Percentiles rank a stretch among this genome's conserved stretches.
phyloP scores from a whole-genome alignment of 2,888 invertebrate genomes.

The Volucella bombylans region DNA sequence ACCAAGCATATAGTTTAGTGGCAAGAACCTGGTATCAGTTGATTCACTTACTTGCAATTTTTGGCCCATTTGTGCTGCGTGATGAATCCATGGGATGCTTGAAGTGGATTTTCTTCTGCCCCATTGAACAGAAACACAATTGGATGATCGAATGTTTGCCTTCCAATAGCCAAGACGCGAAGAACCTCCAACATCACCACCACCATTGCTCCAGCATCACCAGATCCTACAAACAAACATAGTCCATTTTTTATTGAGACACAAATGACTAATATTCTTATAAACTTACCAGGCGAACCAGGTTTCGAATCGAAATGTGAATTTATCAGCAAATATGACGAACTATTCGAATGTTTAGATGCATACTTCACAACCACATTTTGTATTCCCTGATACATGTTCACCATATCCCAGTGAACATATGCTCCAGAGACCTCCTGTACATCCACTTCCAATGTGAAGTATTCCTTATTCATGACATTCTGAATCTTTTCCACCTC shows the following conservation, averaged over 20 bases:
- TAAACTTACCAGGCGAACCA: slow-evolving; percentile 87
- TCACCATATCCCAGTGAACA: slow-evolving; percentile 77
- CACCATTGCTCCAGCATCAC: slow-evolving; percentile 86
- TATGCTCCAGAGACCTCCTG: slow-evolving; percentile 79
- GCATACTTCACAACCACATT: slow-evolving; percentile 80
- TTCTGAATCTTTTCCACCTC: slow-evolving; percentile 77
- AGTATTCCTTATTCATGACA: slow-evolving; percentile 77
- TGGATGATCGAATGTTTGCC: slow-evolving; percentile 83
- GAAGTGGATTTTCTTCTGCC: slow-evolving; percentile 86
- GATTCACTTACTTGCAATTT: slow-evolving; percentile 83
- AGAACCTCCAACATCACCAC: slow-evolving; percentile 86
- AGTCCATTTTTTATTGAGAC: neutral
- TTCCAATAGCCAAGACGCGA: slow-evolving; percentile 80
- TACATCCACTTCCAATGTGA: slow-evolving; percentile 78
- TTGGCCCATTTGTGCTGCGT: slow-evolving; percentile 91
- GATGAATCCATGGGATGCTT: slow-evolving; percentile 88
- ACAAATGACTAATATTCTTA: too few relatives aligned
- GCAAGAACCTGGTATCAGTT: neutral
- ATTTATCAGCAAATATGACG: slow-evolving; percentile 86
- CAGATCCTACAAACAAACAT: slow-evolving; percentile 82
- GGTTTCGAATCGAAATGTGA: slow-evolving; percentile 97
- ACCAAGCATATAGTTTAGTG: too few relatives aligned
- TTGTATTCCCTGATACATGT: slow-evolving; percentile 80
- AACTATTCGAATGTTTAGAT: slow-evolving; percentile 76
- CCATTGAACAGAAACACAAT: slow-evolving; percentile 87